phyloP scores from a whole-genome alignment of 2,888 invertebrate species.

The Isoperla grammatica region DNA sequence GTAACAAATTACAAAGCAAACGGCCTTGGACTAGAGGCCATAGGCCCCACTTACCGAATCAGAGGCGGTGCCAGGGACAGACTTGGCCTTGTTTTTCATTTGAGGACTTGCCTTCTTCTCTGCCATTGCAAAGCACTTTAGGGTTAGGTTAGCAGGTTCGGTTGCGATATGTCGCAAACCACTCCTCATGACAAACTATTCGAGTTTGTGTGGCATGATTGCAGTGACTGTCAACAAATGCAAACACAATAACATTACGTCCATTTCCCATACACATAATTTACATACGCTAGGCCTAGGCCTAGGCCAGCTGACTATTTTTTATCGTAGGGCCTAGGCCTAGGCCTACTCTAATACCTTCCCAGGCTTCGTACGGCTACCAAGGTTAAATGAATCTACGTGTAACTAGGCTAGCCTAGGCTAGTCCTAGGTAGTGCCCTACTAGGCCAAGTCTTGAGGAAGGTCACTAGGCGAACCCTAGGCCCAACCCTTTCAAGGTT shows the following conservation, averaged over 20 bases:
- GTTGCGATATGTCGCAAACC: constrained; percentile 48
- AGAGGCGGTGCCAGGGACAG: constrained; percentile 37
- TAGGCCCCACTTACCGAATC: constrained; percentile 39
- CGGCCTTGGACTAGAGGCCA: too few species aligned
- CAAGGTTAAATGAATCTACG: too few species aligned
- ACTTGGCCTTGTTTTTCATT: constrained; percentile 36
- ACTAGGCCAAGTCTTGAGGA: background rate
- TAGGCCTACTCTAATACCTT: background rate
- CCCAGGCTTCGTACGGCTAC: background rate
- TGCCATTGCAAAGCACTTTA: constrained; percentile 33
- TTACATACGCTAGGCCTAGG: background rate
- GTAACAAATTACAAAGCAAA: too few species aligned
- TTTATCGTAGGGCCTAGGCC: background rate
- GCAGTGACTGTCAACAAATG: too few species aligned
- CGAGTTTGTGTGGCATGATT: too few species aligned
- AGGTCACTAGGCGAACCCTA: background rate
- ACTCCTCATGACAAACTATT: constrained; percentile 25
- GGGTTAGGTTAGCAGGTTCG: constrained; percentile 46
- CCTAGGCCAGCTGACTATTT: background rate
- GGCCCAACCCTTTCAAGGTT: background rate
- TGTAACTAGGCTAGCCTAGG: too few species aligned
- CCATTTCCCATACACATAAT: too few species aligned
- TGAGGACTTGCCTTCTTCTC: constrained; percentile 37
- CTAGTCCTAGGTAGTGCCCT: background rate
- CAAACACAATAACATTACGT: too few species aligned